Conservation (phyloP, 2,888 invertebrate genomes). For the Zaprionus obscuricornis region DNA sequence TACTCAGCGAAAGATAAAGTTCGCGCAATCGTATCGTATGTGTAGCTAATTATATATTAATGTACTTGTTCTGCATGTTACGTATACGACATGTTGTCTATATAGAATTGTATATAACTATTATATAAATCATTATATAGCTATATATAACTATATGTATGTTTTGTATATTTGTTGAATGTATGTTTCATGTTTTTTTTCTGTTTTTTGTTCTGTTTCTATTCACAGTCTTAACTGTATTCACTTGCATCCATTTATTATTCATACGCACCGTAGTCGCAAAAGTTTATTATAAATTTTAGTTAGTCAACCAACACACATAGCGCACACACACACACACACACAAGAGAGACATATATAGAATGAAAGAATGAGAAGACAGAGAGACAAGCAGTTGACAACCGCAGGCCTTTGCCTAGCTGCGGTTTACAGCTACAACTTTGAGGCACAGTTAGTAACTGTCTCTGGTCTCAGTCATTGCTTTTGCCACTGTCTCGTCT, state of each 20-base stretch:
- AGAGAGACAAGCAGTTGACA: neutral
- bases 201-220: neutral
- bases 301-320: slow-evolving; percentile 37
- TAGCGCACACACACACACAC: slow-evolving; percentile 6
- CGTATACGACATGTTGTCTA: slow-evolving; percentile 31
- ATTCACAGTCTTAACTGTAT: slow-evolving; percentile 24
- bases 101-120: slow-evolving; percentile 13
- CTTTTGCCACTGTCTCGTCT: neutral
- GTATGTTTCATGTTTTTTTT: slow-evolving; percentile 9
- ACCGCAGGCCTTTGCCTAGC: slow-evolving; percentile 43
- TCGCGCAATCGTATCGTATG: too few species aligned
- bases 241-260: slow-evolving; percentile 59
- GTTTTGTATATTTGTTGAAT: slow-evolving; percentile 16
- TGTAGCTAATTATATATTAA: slow-evolving; percentile 28
- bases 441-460: slow-evolving; percentile 25
- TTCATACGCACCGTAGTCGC: slow-evolving; percentile 61
- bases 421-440: slow-evolving; percentile 45
- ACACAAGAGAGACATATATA: slow-evolving; percentile 15
- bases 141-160: slow-evolving; percentile 17
- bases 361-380: neutral
- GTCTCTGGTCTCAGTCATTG: too few species aligned
- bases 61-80: slow-evolving; percentile 21
- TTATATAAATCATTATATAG: slow-evolving; percentile 8
- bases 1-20: too few species aligned
- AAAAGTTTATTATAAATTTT: slow-evolving; percentile 45